Evolutionary conservation across 2,797 vertebrate species (phyloP).

Genomic region (Bovichtus diacanthus): DNA sequence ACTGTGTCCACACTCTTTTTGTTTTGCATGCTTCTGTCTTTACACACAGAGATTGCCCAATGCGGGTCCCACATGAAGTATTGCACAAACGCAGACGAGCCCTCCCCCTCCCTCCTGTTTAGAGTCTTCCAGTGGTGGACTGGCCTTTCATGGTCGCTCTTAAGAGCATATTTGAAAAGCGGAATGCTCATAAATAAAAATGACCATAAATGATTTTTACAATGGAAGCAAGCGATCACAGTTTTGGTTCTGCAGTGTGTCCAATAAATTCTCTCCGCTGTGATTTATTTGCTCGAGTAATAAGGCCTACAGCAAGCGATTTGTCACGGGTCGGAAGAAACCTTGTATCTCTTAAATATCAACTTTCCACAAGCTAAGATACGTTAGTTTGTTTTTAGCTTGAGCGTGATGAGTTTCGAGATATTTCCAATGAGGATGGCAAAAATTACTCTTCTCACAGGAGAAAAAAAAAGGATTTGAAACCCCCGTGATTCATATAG

Average conservation of each 20-base stretch:
- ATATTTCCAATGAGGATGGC: conserved; percentile 3
- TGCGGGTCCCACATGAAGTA: conserved; percentile 38
- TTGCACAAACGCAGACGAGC: conserved; percentile 47
- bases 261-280: not conserved
- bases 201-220: conserved; percentile 17
- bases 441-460: not conserved
- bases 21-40: conserved; percentile 51
- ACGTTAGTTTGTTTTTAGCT: conserved; percentile 27
- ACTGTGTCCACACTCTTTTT: conserved; percentile 37
- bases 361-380: conserved; percentile 1
- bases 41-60: conserved; percentile 67
- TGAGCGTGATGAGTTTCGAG: not conserved
- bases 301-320: conserved; percentile 1
- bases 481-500: not conserved
- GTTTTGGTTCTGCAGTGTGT: conserved; percentile 10
- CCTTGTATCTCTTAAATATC: not conserved
- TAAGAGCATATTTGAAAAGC: conserved; percentile 31
- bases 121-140: conserved; percentile 2
- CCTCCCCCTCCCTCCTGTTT: not conserved
- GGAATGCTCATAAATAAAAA: conserved; percentile 38
- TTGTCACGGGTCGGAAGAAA: conserved; percentile 21
- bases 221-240: conserved; percentile 24
- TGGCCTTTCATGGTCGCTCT: conserved; percentile 21
- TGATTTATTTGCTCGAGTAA: conserved; percentile 41
- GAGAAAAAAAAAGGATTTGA: not conserved